Base-by-base conservation (phyloP, 2,888 invertebrate genomes). In the Drosophila ezoana region DNA sequence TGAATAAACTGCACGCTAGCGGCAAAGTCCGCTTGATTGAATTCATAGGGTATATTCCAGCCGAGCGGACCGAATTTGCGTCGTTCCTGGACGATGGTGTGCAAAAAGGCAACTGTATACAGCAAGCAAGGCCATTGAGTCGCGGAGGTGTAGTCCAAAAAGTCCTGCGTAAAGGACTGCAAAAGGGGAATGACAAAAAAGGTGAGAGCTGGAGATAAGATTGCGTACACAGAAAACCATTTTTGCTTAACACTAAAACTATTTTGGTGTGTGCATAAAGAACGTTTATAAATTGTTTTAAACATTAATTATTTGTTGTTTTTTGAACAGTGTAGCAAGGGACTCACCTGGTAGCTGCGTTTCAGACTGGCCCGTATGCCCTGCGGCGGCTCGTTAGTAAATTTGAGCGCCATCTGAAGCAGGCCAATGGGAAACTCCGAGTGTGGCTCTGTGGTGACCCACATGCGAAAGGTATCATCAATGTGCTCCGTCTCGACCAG, bases 41-140 rank as follows among this genome's bases (percentile, higher is more conserved):
- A 99, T 92, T 99, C 98, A 88, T 99, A 99, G 0, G 98, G 98
- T 74, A 98, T 94, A 91, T 99, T 99, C 99, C 99, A 99, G 9
- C 98, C 98, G 13, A 99, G 94, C 0, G 98, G 98, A 0, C 99
- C 98, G 90, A 98, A 99, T 93, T 99, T 99, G 75, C 98, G 93
- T 72, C 98, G 94, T 92, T 99, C 99, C 93, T 98, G 98, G 0
- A 99, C 96, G 32, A 98, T 97, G 0, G 98, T 98, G 86, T 99
- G 98, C 35, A 99, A 93, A 93, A 99, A 99, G 28, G 98, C 98
- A 0, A 98, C 97, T 0, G 97, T 97, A 85, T 98, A 99, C 14
- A 99, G 93, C 60, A 98, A 93, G 0, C 98, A 97, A 4, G 98
- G 98, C 98, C 98, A 99, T 91, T 98, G 98, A 0, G 95, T 93